Conservation (phyloP, 1,140 invertebrate species). For the Macrobrachium nipponense region DNA sequence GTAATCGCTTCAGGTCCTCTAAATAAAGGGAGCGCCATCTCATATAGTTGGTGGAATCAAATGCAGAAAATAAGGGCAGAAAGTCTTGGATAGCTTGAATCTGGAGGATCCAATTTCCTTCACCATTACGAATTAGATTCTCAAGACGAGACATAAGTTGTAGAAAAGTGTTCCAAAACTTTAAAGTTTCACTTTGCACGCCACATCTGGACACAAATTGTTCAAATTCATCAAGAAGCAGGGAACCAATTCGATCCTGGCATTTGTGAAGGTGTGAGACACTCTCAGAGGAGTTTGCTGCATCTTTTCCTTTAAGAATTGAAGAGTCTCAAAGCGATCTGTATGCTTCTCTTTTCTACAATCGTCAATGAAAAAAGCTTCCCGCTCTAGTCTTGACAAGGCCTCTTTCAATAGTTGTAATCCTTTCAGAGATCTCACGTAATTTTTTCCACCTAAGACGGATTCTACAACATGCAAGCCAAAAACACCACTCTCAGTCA, state of each 20-base stretch:
- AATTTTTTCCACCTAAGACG: not conserved
- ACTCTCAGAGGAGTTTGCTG: not conserved
- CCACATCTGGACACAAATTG: not conserved
- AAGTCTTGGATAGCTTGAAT: not conserved
- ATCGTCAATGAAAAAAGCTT: not conserved
- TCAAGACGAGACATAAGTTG: not conserved
- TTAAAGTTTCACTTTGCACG: not conserved
- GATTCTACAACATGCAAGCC: slow-evolving; percentile 4
- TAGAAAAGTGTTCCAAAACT: not conserved
- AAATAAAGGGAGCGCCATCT: not conserved
- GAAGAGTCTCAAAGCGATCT: not conserved
- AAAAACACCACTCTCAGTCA: not conserved
- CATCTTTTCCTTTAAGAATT: not conserved
- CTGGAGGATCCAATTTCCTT: slow-evolving; percentile 20
- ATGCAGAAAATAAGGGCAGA: not conserved
- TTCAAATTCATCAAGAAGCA: not conserved
- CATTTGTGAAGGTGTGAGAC: too few relatives aligned
- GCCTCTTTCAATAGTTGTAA: too few relatives aligned
- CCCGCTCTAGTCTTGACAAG: not conserved
- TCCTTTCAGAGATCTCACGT: slow-evolving; percentile 15
- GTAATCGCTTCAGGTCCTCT: too few relatives aligned
- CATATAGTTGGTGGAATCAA: slow-evolving; percentile 1
- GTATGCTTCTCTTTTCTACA: not conserved
- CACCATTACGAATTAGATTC: slow-evolving; percentile 2
- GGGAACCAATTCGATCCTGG: too few relatives aligned